Evolutionary conservation across 2,797 vertebrate species (phyloP), one percentile per base, ranked within the genome.

Genomic region (Chrysocyon brachyurus): DNA sequence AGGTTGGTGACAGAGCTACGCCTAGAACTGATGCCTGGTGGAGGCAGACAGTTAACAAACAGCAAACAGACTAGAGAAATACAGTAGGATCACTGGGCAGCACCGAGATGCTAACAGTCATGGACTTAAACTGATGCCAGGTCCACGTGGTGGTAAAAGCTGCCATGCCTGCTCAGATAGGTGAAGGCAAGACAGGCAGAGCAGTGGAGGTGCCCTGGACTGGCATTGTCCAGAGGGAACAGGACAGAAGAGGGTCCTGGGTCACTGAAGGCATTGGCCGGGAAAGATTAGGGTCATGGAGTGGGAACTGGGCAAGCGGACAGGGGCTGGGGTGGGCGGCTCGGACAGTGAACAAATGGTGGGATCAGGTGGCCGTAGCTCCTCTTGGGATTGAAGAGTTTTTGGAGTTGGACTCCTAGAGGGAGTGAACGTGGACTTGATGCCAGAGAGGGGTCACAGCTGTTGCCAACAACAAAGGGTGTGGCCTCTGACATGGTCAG

Each of bases 301-400:
- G 0, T 6, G 26, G n/a, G 66, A 77, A 36, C 78, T 49, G 6
- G 33, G 57, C 4, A 0, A 46, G 56, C 28, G 46, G 22, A 49
- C 36, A 28, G 12, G 73, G 46, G 33, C 6, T 2, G 0, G 57
- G 14, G n/a, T 49, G 46, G 63, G 77, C 5, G 0, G 36, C 14
- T 64, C 10, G 28, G 81, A 83, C 49, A 6, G 24, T 19, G 40
- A 52, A 52, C 89, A 57, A 59, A 49, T 26, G 5, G 4, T 16
- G 7, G 72, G 12, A 68, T n/a, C 2, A 0, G 36, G 1, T 8
- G 11, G 3, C 6, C 61, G 19, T 4, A 3, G 78, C n/a, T 15
- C 40, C 68, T 87, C 63, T 57, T 3, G 12, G 46, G 31, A 31
- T 1, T 40, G 59, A 54, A 73, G 40, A 36, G 21, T 21, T 40